Base-by-base conservation (phyloP, 2,797 vertebrate species). In the Pitangus sulphuratus region DNA sequence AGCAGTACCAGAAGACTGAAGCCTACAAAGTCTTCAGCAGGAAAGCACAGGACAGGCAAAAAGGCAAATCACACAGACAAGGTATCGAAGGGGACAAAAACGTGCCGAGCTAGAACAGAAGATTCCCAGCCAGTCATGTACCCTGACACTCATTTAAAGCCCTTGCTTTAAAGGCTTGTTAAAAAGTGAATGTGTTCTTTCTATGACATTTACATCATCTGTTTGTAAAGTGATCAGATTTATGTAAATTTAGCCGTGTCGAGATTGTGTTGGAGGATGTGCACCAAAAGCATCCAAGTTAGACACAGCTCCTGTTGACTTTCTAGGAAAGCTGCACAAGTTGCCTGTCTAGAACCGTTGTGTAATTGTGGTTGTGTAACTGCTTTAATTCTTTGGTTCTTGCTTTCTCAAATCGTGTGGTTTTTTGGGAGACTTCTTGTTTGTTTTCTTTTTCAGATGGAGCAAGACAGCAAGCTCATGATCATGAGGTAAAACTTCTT, bases 1-100 rank as follows among this genome's bases (percentile, higher is more conserved):
- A 99, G 97, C 99, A 99, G 97, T 99, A 99, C 96, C 99, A 99
- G 98, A 99, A 99, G 98, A 99, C 99, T 0, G 99, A 99, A 93
- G 99, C 99, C 69, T 99, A 99, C 97, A 99, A 99, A 95, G 99
- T 99, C 87, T 99, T 99, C 92, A 99, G 98, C 95, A 98, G 99
- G 93, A 99, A 99, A 98, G 98, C 99, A 48, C 99, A 99, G 95
- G 99, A 99, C 97, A 99, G 99, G 80, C 99, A 99, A 96, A 99
- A 99, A 97, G 99, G 99, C 96, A 99, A 99, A 98, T 98, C 99
- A 45, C 99, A 99, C 95, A 97, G 99, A 66, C 99, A 98, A 99
- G 99, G 99, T 99, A 98, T 98, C 96, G 58, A 90, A 57, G 35
- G 39, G 28, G 66, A 72, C 21, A 68, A 8, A 75, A 70, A 25